Base-by-base conservation (phyloP, 2,797 vertebrate species). In the Epinephelus coioides region DNA sequence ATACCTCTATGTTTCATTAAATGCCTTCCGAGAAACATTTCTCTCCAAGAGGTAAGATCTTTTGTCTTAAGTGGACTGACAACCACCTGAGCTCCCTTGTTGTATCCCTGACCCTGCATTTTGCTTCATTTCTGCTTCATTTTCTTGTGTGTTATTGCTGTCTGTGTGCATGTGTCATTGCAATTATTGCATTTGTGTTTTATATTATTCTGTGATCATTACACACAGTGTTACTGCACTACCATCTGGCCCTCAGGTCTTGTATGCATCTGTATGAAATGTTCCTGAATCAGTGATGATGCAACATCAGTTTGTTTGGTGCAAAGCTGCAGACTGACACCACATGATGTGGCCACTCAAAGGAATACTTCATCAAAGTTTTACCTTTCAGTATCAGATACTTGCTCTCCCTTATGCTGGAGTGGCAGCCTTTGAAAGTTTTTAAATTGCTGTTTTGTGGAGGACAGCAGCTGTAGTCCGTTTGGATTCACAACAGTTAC, bases 21-120 rank as follows among this genome's bases (percentile, higher is more conserved):
- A 94, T 95, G 96, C 97, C 84, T 95, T 90, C 96, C 88, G 93
- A 97, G 96, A 94, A 86, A 90, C 90, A 1, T 34, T 89, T 92
- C 90, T 93, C 73, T 84, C 64, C 86, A 71, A 89, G 94, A 98
- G 97, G 97, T 98, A 98, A 98, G 97, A 94, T 70, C 47, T 21
- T 62, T n/a, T 46, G 25, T 82, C 56, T 59, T 38, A 18, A 59
- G 55, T 84, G 54, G 64, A 64, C 9, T 78, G 17, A 62, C 17
- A 47, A 23, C 19, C 51, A 56, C 73, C 47, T 66, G 65, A 81
- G 38, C 38, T 73, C 56, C 17, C 21, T 13, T 59, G 62, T 68
- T 57, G 23, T 69, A 21, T 66, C 49, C 21, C 53, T 38, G 23
- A 11, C 74, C 54, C 73, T 86, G 69, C 85, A 76, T 82, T 70